Conservation (phyloP, 1,140 invertebrate species). For the Melitaea cinxia region DNA sequence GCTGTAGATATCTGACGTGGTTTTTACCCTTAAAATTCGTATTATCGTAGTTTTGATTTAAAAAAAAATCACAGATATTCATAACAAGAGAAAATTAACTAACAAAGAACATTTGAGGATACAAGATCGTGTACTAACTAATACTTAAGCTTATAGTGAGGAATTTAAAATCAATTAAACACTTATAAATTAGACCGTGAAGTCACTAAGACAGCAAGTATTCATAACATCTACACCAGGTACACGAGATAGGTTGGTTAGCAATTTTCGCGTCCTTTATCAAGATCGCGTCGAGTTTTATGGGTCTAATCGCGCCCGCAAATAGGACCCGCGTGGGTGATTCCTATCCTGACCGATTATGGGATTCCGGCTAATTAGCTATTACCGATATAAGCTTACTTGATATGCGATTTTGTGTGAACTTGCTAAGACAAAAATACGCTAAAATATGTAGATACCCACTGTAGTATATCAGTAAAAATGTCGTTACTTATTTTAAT, state of each 20-base stretch:
- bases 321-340: constrained; percentile 72
- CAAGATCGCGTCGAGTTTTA: constrained; percentile 77
- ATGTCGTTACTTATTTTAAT: no score
- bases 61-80: no score
- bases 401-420: constrained; percentile 45
- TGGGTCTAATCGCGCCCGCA: constrained; percentile 74
- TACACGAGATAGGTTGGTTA: constrained; percentile 48
- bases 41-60: no score
- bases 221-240: constrained; percentile 11
- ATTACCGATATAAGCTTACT: constrained; percentile 72
- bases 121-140: no score
- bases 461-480: no score
- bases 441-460: not conserved
- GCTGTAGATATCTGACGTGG: no score
- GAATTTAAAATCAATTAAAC: no score
- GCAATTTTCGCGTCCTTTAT: constrained; percentile 75
- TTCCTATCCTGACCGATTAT: constrained; percentile 78
- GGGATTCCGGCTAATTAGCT: constrained; percentile 78
- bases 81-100: no score
- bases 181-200: not conserved
- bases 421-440: constrained; percentile 25
- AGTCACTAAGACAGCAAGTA: constrained; percentile 1
- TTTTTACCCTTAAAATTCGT: no score
- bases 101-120: no score
- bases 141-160: no score